Evolutionary conservation across 2,797 vertebrate species (phyloP).

Genomic region (Amniataba percoides): DNA sequence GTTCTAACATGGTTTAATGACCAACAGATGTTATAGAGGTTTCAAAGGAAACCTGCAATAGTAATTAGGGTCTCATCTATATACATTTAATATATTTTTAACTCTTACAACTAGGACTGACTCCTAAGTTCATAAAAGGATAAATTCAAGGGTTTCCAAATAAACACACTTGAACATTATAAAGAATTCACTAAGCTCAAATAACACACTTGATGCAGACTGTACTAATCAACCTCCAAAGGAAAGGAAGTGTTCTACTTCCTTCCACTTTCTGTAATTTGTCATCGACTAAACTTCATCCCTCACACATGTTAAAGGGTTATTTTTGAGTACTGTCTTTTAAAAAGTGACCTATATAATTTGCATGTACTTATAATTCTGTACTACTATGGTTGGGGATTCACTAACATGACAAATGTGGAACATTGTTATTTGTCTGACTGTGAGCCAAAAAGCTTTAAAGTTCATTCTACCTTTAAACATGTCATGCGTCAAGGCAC

Average conservation of each 20-base stretch:
- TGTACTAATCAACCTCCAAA: background rate
- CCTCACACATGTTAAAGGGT: background rate
- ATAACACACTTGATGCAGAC: background rate
- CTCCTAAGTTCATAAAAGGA: no score
- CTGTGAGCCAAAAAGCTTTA: background rate
- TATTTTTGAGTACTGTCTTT: background rate
- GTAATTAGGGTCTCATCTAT: no score
- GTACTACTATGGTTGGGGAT: background rate
- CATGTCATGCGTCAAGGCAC: background rate
- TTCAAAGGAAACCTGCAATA: no score
- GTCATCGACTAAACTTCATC: background rate
- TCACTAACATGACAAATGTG: background rate
- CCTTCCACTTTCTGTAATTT: background rate
- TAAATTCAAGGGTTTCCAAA: background rate
- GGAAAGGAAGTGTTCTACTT: background rate
- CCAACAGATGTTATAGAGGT: no score
- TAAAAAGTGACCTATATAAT: background rate
- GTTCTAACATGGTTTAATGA: no score
- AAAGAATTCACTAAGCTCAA: slow-evolving; percentile 4
- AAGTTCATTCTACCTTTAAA: background rate
- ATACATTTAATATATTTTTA: no score
- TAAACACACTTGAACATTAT: background rate
- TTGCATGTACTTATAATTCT: no score
- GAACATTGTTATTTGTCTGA: background rate
- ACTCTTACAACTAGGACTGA: no score